A percentile compares a stretch with the other conserved stretches of the same genome.
Conservation (phyloP, 2,113 vertebrate species). For the Xenus cinereus region DNA sequence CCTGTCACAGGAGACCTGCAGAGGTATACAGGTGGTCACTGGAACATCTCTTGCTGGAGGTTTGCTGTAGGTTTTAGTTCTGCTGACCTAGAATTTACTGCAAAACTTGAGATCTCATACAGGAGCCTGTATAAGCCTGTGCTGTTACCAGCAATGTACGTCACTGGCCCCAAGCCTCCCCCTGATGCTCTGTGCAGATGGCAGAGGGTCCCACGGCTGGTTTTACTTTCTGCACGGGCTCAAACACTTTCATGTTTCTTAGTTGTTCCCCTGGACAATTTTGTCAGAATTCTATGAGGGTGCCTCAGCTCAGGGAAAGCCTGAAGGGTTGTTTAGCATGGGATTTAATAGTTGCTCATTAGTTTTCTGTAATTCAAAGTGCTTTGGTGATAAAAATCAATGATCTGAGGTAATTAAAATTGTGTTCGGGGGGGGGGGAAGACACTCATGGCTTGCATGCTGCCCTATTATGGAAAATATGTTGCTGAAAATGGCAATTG, state of each 20-base stretch:
- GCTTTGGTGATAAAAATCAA: constrained; percentile 58
- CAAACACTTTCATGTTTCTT: not conserved
- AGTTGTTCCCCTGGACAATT: not conserved
- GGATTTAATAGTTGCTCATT: constrained; percentile 7
- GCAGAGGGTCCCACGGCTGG: not conserved
- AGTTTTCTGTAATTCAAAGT: constrained; percentile 44
- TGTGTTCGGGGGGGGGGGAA: not conserved
- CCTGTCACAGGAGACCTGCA: not conserved
- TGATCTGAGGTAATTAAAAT: constrained; percentile 52
- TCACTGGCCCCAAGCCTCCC: not conserved
- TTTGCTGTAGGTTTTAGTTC: not conserved
- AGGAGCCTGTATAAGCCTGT: not conserved
- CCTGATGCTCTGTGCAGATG: not conserved
- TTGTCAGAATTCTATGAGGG: not conserved
- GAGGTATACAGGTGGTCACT: not conserved
- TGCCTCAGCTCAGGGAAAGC: not conserved
- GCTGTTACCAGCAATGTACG: not conserved
- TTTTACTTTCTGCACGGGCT: not conserved
- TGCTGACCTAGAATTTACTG: not conserved
- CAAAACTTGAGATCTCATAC: not conserved
- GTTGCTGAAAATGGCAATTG: not conserved
- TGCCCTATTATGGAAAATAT: not conserved
- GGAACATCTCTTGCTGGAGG: not conserved
- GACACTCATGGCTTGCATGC: not conserved
- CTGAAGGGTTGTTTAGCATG: not conserved